Evolutionary conservation across 2,797 vertebrate genomes (phyloP).

Genomic region (Sebastes oblongus): DNA sequence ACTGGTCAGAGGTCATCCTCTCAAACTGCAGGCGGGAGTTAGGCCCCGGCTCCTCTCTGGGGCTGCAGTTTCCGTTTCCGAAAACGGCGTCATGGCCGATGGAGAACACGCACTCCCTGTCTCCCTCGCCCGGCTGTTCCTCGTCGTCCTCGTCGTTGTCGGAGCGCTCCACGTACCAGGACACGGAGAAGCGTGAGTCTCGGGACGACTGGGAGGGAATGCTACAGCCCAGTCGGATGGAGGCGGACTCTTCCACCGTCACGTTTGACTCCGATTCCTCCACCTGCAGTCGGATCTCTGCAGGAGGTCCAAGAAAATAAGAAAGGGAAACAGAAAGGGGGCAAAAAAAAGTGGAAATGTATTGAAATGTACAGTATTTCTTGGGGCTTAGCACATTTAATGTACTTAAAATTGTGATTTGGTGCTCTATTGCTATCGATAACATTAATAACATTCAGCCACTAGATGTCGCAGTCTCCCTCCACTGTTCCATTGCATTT

Average conservation of each 20-base stretch:
- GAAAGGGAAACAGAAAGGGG: neutral
- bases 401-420: no score
- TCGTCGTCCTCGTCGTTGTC: conserved; percentile 52
- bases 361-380: neutral
- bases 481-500: no score
- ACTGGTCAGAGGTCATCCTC: conserved; percentile 87
- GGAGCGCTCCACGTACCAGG: conserved; percentile 88
- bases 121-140: conserved; percentile 63
- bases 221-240: conserved; percentile 91
- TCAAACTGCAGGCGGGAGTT: conserved; percentile 91
- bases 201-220: conserved; percentile 90
- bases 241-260: conserved; percentile 86
- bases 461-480: no score
- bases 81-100: conserved; percentile 91
- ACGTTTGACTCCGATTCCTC: conserved; percentile 89
- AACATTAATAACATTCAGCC: no score
- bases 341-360: neutral
- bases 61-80: conserved; percentile 86
- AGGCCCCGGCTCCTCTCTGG: conserved; percentile 74
- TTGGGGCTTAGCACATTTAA: neutral
- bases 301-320: neutral
- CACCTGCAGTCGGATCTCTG: conserved; percentile 91
- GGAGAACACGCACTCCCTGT: conserved; percentile 82
- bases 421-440: no score
- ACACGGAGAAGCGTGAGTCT: conserved; percentile 93